Evolutionary conservation across 1,140 invertebrate genomes (phyloP).

Genomic region (Globodera rostochiensis): DNA sequence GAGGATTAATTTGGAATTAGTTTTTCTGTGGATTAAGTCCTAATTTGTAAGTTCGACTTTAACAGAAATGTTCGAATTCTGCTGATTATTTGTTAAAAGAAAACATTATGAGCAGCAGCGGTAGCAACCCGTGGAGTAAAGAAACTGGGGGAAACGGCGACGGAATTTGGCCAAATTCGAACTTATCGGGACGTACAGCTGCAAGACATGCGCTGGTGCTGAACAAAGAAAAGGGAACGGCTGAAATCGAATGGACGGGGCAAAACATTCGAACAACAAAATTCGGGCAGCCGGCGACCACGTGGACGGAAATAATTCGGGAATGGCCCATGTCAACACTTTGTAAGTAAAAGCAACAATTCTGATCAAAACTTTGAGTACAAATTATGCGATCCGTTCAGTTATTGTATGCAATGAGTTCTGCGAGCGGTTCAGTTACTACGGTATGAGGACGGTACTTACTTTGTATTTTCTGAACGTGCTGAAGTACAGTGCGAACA

Average conservation of each 20-base stretch:
- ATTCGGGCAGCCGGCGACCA: background rate
- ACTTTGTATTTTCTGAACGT: slow-evolving; percentile 69
- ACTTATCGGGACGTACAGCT: too few species aligned
- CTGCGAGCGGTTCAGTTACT: slow-evolving; percentile 91
- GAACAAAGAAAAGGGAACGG: too few species aligned
- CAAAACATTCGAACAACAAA: background rate
- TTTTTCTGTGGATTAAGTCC: too few species aligned
- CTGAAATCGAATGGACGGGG: too few species aligned
- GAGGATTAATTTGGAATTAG: too few species aligned
- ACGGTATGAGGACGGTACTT: slow-evolving; percentile 79
- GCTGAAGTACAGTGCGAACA: slow-evolving; percentile 73
- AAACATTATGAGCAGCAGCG: too few species aligned
- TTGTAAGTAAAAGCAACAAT: background rate
- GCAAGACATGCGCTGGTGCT: too few species aligned
- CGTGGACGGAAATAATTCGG: background rate
- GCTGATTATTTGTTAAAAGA: too few species aligned
- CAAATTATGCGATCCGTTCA: background rate
- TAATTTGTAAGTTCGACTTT: too few species aligned
- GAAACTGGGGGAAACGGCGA: background rate
- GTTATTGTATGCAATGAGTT: slow-evolving; percentile 91
- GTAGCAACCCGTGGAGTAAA: background rate
- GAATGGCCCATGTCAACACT: background rate
- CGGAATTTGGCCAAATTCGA: background rate
- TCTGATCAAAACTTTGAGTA: background rate
- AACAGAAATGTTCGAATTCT: too few species aligned